Evolutionary conservation across 2,113 vertebrate species (phyloP).

Genomic region (Daboia siamensis): DNA sequence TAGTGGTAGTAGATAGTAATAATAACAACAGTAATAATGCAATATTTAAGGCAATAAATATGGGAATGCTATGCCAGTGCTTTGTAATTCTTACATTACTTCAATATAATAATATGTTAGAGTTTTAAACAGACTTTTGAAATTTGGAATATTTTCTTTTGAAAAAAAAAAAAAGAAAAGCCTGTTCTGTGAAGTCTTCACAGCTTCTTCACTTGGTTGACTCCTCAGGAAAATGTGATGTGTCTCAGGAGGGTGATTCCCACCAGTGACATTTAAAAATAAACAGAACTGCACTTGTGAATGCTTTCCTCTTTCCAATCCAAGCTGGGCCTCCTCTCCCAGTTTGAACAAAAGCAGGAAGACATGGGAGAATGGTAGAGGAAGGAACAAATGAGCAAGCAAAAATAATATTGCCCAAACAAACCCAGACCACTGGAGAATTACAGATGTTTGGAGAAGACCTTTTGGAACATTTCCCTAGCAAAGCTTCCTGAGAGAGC

Average conservation of each 20-base stretch:
- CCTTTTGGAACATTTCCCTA: conserved; percentile 12
- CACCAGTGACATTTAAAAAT: conserved; percentile 15
- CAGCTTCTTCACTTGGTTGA: background rate
- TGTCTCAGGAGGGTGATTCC: conserved; percentile 10
- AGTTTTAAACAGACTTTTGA: background rate
- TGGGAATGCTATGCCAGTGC: background rate
- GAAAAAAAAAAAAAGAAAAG: background rate
- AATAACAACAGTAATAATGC: background rate
- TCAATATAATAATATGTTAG: background rate
- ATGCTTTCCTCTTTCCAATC: background rate
- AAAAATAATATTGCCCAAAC: background rate
- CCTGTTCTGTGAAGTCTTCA: background rate
- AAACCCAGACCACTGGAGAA: background rate
- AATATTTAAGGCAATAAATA: background rate
- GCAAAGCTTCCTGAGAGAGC: conserved; percentile 14
- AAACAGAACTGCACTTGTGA: background rate
- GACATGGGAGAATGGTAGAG: background rate
- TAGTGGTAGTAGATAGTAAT: background rate
- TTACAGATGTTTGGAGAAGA: background rate
- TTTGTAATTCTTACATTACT: background rate
- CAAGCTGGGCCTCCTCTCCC: background rate
- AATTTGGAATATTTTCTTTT: background rate
- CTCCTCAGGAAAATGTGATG: conserved; percentile 11
- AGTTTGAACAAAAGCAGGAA: conserved; percentile 3
- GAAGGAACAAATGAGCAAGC: background rate